These are phyloP conservation scores for Chydorus sphaericus DNA, from an alignment of 2,888 invertebrate genomes.

Conservation along the genomic window DNA sequence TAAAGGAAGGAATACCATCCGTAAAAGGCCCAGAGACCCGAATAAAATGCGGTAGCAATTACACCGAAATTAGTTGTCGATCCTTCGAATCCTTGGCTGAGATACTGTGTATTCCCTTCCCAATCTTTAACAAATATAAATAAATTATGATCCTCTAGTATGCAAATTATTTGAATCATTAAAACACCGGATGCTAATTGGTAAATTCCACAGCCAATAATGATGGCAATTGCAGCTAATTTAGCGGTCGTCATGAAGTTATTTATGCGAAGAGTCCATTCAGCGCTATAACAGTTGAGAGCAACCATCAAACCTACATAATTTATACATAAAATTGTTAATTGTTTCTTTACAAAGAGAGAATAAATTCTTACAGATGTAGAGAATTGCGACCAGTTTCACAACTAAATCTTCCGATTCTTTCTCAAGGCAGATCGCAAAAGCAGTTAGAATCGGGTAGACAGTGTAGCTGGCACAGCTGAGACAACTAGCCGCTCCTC, in stretches of 20 bases:
- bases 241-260: slow-evolving; percentile 10
- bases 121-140: background rate
- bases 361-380: slow-evolving; percentile 21
- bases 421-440: slow-evolving; percentile 16
- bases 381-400: slow-evolving; percentile 22
- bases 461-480: slow-evolving; percentile 88
- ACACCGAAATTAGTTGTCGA: slow-evolving; percentile 60
- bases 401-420: slow-evolving; percentile 18
- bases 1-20: slow-evolving; percentile 50
- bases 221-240: slow-evolving; percentile 10
- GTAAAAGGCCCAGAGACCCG: slow-evolving; percentile 88
- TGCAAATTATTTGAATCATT: background rate
- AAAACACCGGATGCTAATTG: background rate
- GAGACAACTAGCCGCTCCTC: slow-evolving; percentile 67
- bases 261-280: slow-evolving; percentile 3
- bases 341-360: background rate
- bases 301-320: slow-evolving; percentile 2
- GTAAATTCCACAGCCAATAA: slow-evolving; percentile 8
- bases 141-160: background rate
- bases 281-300: slow-evolving; percentile 11
- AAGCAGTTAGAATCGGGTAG: slow-evolving; percentile 54
- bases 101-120: slow-evolving; percentile 2
- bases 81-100: slow-evolving; percentile 44
- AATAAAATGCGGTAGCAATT: slow-evolving; percentile 86
- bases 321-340: background rate